A percentile compares a stretch with the other conserved stretches of the same genome.
phyloP scores from a whole-genome alignment of 2,113 vertebrate genomes.

The Cyprinus carpio region DNA sequence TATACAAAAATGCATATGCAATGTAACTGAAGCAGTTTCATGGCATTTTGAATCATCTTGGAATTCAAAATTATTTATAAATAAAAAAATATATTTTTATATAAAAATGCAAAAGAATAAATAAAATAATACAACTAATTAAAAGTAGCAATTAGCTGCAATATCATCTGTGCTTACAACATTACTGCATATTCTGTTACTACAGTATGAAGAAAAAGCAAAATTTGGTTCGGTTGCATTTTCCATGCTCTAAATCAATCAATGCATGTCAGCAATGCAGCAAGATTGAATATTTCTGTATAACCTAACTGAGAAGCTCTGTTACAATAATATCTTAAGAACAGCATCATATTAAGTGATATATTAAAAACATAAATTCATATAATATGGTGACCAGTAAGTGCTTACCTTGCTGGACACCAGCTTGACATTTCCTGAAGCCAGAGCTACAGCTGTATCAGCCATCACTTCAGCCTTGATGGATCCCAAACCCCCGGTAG shows the following conservation, averaged over 20 bases:
- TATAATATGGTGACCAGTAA: not conserved
- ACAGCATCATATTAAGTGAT: not conserved
- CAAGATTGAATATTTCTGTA: not conserved
- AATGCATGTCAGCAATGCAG: not conserved
- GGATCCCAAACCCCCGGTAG: constrained; percentile 94
- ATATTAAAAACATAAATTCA: not conserved
- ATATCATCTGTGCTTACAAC: not conserved
- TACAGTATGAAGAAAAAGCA: not conserved
- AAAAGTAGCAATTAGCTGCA: not conserved
- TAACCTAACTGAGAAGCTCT: not conserved
- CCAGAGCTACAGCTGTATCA: constrained; percentile 94
- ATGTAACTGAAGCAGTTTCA: not conserved
- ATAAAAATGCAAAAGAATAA: not conserved
- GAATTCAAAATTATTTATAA: not conserved
- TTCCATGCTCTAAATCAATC: not conserved
- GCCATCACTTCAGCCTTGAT: constrained; percentile 99
- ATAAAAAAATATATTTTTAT: no score
- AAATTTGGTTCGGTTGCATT: not conserved
- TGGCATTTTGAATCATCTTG: not conserved
- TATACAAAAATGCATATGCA: not conserved
- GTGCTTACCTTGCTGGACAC: constrained; percentile 94
- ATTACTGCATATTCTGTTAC: not conserved
- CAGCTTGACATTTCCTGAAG: constrained; percentile 96
- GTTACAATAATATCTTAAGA: not conserved
- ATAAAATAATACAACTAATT: not conserved